Conservation (phyloP, 2,888 invertebrate species). For the Geotrupes spiniger region DNA sequence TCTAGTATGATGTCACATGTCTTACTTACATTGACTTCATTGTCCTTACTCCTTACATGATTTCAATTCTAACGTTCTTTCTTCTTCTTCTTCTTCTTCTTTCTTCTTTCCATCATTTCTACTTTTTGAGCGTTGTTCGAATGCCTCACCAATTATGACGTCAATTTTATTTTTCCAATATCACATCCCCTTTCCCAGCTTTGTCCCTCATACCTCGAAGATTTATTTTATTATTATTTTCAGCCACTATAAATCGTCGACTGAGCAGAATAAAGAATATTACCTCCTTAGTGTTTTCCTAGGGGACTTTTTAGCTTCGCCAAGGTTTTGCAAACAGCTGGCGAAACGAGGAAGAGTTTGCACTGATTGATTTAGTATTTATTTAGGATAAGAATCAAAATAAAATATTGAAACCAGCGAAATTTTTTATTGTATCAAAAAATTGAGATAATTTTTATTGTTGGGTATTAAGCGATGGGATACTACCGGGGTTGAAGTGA, state of each 20-base stretch:
- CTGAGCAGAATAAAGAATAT: slow-evolving; percentile 73
- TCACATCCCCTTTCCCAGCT: too few relatives aligned
- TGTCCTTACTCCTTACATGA: too few relatives aligned
- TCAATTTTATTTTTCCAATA: too few relatives aligned
- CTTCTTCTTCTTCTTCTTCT: too few relatives aligned
- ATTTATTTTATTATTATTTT: slow-evolving; percentile 35
- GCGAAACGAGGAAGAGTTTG: slow-evolving; percentile 62
- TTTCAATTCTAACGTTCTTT: too few relatives aligned
- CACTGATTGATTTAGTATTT: slow-evolving; percentile 27
- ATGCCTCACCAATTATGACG: too few relatives aligned
- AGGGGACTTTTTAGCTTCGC: slow-evolving; percentile 80
- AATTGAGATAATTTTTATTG: neutral
- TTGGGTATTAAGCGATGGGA: neutral
- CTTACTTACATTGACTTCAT: neutral
- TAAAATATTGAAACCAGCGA: neutral
- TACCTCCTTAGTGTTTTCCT: slow-evolving; percentile 82
- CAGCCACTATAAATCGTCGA: slow-evolving; percentile 77
- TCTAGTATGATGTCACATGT: neutral
- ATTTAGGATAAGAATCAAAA: neutral
- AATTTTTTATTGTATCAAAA: neutral
- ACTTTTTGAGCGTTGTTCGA: too few relatives aligned
- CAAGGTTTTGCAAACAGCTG: slow-evolving; percentile 75
- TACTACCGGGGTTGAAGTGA: too few relatives aligned
- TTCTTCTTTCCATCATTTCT: too few relatives aligned
- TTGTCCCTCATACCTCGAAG: too few relatives aligned